Percentiles rank a stretch among this genome's conserved stretches.
Evolutionary conservation across 2,888 invertebrate species (phyloP).

Genomic region (Deilephila elpenor): DNA sequence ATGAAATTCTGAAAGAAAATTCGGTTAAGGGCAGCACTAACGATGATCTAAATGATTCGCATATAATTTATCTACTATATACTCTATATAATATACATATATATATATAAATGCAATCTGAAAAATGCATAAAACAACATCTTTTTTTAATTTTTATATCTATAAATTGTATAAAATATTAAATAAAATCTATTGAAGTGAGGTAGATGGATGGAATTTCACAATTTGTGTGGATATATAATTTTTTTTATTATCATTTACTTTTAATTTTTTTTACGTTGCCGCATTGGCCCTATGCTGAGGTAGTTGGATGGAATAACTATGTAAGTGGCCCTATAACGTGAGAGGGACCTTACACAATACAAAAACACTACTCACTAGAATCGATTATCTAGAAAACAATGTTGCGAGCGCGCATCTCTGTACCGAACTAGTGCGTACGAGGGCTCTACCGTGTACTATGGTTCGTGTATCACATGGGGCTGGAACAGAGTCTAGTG

Average conservation of each 20-base stretch:
- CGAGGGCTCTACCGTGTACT: constrained; percentile 56
- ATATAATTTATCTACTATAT: constrained; percentile 82
- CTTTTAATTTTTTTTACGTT: constrained; percentile 56
- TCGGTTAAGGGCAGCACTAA: constrained; percentile 75
- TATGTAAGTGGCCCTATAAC: constrained; percentile 76
- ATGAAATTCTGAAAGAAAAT: constrained; percentile 47
- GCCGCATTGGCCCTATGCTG: constrained; percentile 83
- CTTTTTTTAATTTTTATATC: constrained; percentile 72
- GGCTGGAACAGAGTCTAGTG: constrained; percentile 30
- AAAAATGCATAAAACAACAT: constrained; percentile 85
- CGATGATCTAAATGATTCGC: constrained; percentile 77
- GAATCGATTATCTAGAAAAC: constrained; percentile 65
- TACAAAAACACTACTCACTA: constrained; percentile 80
- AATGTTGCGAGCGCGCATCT: constrained; percentile 52
- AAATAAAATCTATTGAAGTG: constrained; percentile 87
- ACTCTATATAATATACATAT: constrained; percentile 81
- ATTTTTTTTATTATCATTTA: constrained; percentile 46
- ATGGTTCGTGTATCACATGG: constrained; percentile 47
- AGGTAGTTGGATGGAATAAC: constrained; percentile 86
- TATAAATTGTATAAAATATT: constrained; percentile 85
- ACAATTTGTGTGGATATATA: constrained; percentile 83
- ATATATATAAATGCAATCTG: constrained; percentile 84
- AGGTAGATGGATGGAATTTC: constrained; percentile 90
- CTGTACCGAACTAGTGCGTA: constrained; percentile 52
- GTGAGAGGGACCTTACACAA: constrained; percentile 74